Evolutionary conservation across 2,888 invertebrate species (phyloP).

Genomic region (Torymus aiolomorphi): DNA sequence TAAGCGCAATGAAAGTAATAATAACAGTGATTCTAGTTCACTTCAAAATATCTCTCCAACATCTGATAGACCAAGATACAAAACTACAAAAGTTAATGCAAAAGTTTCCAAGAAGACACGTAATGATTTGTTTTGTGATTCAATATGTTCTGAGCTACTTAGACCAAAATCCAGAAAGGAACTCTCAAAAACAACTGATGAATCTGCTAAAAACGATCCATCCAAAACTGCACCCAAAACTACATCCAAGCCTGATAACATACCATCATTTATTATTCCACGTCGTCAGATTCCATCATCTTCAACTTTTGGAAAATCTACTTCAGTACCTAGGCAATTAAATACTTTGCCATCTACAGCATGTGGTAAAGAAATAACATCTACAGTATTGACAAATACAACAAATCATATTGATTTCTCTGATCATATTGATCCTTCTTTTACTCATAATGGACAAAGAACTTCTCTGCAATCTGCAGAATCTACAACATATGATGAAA

Average conservation of each 20-base stretch:
- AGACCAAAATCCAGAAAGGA: slow-evolving; percentile 74
- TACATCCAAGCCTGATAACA: slow-evolving; percentile 11
- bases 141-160: slow-evolving; percentile 73
- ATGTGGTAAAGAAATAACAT: not conserved
- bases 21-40: slow-evolving; percentile 25
- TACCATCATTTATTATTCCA: slow-evolving; percentile 42
- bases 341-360: slow-evolving; percentile 1
- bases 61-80: slow-evolving; percentile 63
- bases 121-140: slow-evolving; percentile 77
- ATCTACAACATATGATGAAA: not conserved
- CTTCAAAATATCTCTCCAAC: slow-evolving; percentile 61
- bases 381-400: slow-evolving; percentile 23
- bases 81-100: slow-evolving; percentile 67
- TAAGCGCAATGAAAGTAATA: not conserved
- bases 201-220: not conserved
- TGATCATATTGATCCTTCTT: not conserved
- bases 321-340: not conserved
- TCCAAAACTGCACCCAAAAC: slow-evolving; percentile 11
- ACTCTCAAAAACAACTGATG: not conserved
- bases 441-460: not conserved
- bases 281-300: slow-evolving; percentile 42
- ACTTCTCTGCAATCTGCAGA: not conserved
- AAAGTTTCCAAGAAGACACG: slow-evolving; percentile 78
- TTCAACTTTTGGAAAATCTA: slow-evolving; percentile 2
- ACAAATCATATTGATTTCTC: slow-evolving; percentile 8